phyloP scores from a whole-genome alignment of 2,113 vertebrate genomes.

The Pachyramphus minor region DNA sequence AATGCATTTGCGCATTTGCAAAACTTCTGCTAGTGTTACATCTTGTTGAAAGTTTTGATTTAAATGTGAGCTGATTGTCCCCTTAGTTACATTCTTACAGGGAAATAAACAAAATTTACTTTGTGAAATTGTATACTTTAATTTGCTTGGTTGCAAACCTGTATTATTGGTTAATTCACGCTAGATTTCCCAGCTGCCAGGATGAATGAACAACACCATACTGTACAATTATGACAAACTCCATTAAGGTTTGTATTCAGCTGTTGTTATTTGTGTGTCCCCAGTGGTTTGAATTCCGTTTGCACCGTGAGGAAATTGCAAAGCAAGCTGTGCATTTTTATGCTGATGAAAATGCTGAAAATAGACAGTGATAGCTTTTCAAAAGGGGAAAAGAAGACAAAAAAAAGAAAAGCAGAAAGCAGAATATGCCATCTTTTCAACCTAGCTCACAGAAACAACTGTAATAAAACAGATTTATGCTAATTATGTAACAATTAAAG shows the following conservation, averaged over 20 bases:
- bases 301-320: background rate
- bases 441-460: background rate
- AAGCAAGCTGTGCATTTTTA: constrained; percentile 31
- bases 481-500: background rate
- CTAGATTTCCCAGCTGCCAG: constrained; percentile 1
- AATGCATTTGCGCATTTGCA: background rate
- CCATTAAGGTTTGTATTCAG: background rate
- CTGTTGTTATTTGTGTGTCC: background rate
- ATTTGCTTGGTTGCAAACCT: constrained; percentile 11
- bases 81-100: background rate
- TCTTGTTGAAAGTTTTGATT: background rate
- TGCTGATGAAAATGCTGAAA: constrained; percentile 25
- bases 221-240: constrained; percentile 24
- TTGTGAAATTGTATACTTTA: background rate
- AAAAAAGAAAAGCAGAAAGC: background rate
- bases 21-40: background rate
- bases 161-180: background rate
- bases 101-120: background rate
- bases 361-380: background rate
- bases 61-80: background rate
- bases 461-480: background rate
- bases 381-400: background rate
- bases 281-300: constrained; percentile 18
- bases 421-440: background rate
- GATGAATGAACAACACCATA: background rate